These are phyloP conservation scores for Furcula furcula DNA, from an alignment of 2,888 invertebrate species.

Conservation along the genomic window DNA sequence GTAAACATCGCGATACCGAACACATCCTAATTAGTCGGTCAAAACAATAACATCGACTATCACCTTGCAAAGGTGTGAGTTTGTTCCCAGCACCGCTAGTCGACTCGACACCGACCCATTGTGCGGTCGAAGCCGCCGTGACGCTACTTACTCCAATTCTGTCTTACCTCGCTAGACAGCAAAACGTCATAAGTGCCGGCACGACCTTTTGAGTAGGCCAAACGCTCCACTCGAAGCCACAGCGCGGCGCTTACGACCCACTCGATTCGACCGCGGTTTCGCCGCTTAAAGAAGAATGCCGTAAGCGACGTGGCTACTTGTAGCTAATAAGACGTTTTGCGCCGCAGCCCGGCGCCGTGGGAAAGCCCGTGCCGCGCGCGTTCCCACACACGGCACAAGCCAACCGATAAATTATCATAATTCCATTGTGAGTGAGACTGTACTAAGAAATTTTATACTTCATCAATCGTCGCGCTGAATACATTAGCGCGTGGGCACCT, in stretches of 20 bases:
- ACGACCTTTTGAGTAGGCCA: conserved; percentile 38
- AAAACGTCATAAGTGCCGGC: conserved; percentile 59
- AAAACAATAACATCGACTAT: conserved; percentile 73
- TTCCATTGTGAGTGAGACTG: conserved; percentile 82
- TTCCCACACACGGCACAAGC: conserved; percentile 82
- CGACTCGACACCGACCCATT: conserved; percentile 74
- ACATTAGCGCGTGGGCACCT: conserved; percentile 77
- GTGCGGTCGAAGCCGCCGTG: conserved; percentile 78
- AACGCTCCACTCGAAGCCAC: conserved; percentile 37
- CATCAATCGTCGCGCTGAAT: conserved; percentile 80
- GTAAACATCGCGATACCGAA: conserved; percentile 2
- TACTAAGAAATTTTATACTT: conserved; percentile 82
- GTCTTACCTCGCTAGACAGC: conserved; percentile 50
- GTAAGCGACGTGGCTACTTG: conserved; percentile 48
- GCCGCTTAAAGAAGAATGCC: conserved; percentile 39
- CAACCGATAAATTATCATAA: conserved; percentile 82
- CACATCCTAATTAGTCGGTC: conserved; percentile 65
- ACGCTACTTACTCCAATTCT: conserved; percentile 82
- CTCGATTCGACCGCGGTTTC: conserved; percentile 21
- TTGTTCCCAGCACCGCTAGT: conserved; percentile 74
- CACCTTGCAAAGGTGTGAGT: conserved; percentile 73
- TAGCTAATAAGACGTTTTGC: conserved; percentile 54
- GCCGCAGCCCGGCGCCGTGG: conserved; percentile 61
- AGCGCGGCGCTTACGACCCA: conserved; percentile 53
- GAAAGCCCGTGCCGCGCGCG: conserved; percentile 81